A percentile compares a stretch with the other conserved stretches of the same genome.
Evolutionary conservation across 2,888 invertebrate species (phyloP).

Genomic region (Conops quadrifasciatus): DNA sequence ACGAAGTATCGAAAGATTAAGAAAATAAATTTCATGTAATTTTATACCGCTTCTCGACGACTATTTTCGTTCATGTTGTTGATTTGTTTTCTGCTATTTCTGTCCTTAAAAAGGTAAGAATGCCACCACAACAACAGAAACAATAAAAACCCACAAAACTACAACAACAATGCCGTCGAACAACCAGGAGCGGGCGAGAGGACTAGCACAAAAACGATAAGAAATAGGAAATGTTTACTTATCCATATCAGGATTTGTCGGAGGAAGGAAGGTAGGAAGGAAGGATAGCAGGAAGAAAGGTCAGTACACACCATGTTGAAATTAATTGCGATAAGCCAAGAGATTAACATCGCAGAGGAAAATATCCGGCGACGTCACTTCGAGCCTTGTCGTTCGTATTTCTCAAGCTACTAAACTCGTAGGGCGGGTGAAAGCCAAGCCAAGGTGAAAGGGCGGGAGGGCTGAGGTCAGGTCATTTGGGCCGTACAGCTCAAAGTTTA

Average conservation of each 20-base stretch:
- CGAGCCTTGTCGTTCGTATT: not conserved
- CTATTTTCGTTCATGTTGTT: not conserved
- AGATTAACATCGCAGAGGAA: constrained; percentile 58
- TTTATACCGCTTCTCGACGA: constrained; percentile 20
- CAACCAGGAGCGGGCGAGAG: not conserved
- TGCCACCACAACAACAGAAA: not conserved
- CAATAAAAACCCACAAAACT: not conserved
- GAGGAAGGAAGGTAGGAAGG: not conserved
- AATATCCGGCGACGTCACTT: constrained; percentile 58
- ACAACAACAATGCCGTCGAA: not conserved
- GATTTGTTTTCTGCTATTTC: constrained; percentile 33
- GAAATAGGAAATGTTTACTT: constrained; percentile 18
- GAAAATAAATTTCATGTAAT: constrained; percentile 24
- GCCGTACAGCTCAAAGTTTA: too few species aligned
- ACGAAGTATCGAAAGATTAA: not conserved
- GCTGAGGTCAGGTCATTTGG: too few species aligned
- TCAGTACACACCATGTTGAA: constrained; percentile 45
- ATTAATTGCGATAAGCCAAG: constrained; percentile 61
- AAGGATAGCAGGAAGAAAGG: not conserved
- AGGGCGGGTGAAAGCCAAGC: too few species aligned
- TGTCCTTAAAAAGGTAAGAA: constrained; percentile 32
- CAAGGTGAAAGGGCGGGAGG: too few species aligned
- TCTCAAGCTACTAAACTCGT: too few species aligned
- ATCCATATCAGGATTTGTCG: not conserved
- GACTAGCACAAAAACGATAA: constrained; percentile 5